Conservation (phyloP, 1,140 invertebrate genomes). For the Platyscapa corneri region DNA sequence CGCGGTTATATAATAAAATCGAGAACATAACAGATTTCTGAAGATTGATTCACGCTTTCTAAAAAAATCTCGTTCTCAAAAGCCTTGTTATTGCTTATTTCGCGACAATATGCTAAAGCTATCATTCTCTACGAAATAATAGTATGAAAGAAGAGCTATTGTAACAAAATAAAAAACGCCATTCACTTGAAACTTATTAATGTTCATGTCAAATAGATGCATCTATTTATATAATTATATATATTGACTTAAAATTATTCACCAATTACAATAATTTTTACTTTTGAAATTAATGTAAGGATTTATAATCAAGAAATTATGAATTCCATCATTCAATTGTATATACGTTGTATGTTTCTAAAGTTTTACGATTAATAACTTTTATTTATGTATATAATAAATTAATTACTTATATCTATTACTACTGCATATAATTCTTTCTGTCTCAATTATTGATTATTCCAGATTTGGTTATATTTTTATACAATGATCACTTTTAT, state of each 20-base stretch:
- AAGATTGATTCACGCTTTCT: too few relatives aligned
- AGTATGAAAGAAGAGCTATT: too few relatives aligned
- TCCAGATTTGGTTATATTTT: not conserved
- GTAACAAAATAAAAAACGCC: too few relatives aligned
- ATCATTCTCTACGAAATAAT: too few relatives aligned
- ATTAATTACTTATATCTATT: not conserved
- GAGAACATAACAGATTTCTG: too few relatives aligned
- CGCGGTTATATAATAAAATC: too few relatives aligned
- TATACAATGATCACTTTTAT: not conserved
- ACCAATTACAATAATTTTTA: not conserved
- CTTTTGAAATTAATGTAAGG: not conserved
- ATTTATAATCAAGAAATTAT: too few relatives aligned
- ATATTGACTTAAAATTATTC: not conserved
- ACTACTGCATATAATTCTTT: not conserved
- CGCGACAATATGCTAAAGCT: too few relatives aligned
- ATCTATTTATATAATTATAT: not conserved
- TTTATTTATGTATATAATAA: not conserved
- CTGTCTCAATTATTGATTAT: not conserved
- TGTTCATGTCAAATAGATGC: too few relatives aligned
- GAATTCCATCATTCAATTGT: not conserved
- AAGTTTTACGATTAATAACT: not conserved
- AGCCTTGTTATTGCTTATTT: too few relatives aligned
- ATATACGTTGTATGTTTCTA: not conserved
- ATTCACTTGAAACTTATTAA: too few relatives aligned
- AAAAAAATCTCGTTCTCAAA: too few relatives aligned